A percentile compares a stretch with the other conserved stretches of the same genome.
phyloP scores from a whole-genome alignment of 2,888 invertebrate genomes.

The Scaptomyza polygonia region DNA sequence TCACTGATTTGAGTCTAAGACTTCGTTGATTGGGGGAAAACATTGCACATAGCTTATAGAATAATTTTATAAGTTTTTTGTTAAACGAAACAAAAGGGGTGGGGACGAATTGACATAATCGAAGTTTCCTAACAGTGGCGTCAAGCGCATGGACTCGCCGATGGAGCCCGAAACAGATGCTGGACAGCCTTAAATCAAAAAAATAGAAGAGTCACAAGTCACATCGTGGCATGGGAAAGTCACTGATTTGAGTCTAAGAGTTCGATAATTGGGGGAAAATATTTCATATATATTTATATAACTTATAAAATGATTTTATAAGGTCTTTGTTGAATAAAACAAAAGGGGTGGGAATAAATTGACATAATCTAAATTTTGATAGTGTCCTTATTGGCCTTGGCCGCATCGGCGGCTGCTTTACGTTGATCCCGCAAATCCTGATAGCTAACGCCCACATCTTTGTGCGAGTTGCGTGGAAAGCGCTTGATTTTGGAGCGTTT shows the following conservation, averaged over 20 bases:
- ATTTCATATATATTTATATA: constrained; percentile 7
- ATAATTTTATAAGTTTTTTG: no score
- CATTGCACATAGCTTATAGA: no score
- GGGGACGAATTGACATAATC: no score
- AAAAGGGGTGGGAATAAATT: not conserved
- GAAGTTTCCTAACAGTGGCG: constrained; percentile 65
- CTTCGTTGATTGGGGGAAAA: no score
- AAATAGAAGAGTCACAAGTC: constrained; percentile 77
- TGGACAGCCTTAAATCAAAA: constrained; percentile 61
- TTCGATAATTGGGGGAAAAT: not conserved
- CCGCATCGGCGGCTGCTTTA: constrained; percentile 48
- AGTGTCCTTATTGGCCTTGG: constrained; percentile 44
- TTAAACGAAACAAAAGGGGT: no score
- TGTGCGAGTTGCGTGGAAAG: constrained; percentile 87
- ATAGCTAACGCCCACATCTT: constrained; percentile 81
- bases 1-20: no score
- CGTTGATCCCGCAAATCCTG: constrained; percentile 76
- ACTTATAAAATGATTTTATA: constrained; percentile 14
- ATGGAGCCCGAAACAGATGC: constrained; percentile 33
- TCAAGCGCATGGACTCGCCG: constrained; percentile 77
- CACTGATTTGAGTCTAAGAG: constrained; percentile 42
- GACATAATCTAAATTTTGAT: constrained; percentile 52
- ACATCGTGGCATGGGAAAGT: constrained; percentile 50
- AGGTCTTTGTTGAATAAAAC: constrained; percentile 22
- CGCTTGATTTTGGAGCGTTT: constrained; percentile 90